phyloP scores from a whole-genome alignment of 2,888 invertebrate species.

The Cheilosia soror region DNA sequence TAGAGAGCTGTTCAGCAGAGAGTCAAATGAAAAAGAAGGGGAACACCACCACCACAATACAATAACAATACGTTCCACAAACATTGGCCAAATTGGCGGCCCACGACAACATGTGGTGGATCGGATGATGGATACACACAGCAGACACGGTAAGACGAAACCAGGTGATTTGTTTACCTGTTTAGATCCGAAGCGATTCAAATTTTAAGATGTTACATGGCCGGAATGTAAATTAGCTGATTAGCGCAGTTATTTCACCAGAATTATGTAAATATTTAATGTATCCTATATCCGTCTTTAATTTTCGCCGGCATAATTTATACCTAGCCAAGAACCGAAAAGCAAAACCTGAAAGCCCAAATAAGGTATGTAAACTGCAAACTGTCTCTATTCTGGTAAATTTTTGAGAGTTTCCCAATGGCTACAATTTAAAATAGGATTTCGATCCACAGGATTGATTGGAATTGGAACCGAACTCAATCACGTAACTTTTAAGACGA shows the following conservation, averaged over 20 bases:
- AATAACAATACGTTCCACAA: constrained; percentile 71
- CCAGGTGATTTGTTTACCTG: constrained; percentile 51
- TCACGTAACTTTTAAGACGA: too few species aligned
- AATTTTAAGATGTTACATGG: constrained; percentile 48
- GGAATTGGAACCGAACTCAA: too few species aligned
- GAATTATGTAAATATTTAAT: constrained; percentile 61
- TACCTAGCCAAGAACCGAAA: neutral
- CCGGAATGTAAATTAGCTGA: constrained; percentile 58
- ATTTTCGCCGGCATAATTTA: constrained; percentile 16
- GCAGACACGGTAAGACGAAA: constrained; percentile 19
- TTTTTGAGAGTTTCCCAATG: neutral
- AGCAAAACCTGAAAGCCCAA: neutral
- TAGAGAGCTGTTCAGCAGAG: constrained; percentile 19
- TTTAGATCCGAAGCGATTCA: constrained; percentile 36
- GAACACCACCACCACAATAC: constrained; percentile 8
- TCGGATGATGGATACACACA: constrained; percentile 36
- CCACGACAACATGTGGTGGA: constrained; percentile 69
- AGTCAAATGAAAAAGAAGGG: constrained; percentile 62
- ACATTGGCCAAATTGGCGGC: constrained; percentile 32
- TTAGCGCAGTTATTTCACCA: constrained; percentile 58
- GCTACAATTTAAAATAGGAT: too few species aligned
- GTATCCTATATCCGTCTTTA: constrained; percentile 17
- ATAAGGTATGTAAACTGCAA: constrained; percentile 5
- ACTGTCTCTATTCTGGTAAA: neutral
- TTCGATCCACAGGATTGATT: too few species aligned